Conservation (phyloP, 2,888 invertebrate genomes). For the Phorcus lineatus region DNA sequence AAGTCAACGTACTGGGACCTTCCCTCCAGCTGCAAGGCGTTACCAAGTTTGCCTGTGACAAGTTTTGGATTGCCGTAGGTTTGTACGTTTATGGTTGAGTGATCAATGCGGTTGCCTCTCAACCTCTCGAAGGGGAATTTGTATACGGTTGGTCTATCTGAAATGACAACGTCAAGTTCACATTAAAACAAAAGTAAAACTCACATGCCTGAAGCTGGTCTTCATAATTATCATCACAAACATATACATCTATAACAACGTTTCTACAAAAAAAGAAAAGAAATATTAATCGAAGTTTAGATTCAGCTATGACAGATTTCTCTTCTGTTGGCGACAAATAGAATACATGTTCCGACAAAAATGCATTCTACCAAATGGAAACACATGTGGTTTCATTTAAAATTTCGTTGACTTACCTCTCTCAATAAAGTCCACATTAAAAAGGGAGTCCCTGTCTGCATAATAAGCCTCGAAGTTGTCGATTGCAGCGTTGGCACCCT, state of each 20-base stretch:
- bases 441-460: conserved; percentile 61
- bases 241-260: too few species aligned
- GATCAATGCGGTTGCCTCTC: conserved; percentile 47
- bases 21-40: conserved; percentile 58
- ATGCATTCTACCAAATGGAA: too few species aligned
- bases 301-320: too few species aligned
- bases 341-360: too few species aligned
- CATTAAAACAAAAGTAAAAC: too few species aligned
- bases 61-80: conserved; percentile 51
- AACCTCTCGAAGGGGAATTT: conserved; percentile 64
- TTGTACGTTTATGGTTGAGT: conserved; percentile 48
- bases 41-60: conserved; percentile 59
- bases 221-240: too few species aligned
- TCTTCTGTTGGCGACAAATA: too few species aligned
- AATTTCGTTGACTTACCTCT: conserved; percentile 50
- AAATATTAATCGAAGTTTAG: too few species aligned
- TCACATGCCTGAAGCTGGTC: too few species aligned
- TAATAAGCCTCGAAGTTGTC: conserved; percentile 71
- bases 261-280: too few species aligned
- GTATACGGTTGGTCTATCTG: conserved; percentile 63
- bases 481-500: conserved; percentile 51
- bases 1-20: conserved; percentile 55
- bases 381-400: not conserved
- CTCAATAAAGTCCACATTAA: conserved; percentile 58
- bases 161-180: not conserved